phyloP scores from a whole-genome alignment of 2,113 vertebrate genomes.

The Neogobius melanostomus region DNA sequence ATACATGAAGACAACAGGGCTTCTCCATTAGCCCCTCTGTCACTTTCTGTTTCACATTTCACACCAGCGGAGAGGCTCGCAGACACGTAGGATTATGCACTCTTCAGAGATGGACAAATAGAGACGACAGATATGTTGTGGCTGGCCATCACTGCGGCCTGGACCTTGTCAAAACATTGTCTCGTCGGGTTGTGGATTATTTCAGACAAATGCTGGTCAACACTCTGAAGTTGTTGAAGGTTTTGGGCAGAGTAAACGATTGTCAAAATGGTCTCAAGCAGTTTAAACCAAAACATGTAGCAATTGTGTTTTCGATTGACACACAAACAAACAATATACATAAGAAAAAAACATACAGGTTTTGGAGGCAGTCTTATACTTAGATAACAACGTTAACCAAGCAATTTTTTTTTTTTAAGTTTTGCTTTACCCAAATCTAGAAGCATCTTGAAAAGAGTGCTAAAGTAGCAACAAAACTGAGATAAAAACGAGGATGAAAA shows the following conservation, averaged over 20 bases:
- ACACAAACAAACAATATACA: neutral
- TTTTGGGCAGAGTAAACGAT: constrained; percentile 7
- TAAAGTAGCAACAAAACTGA: no score
- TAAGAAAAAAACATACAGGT: no score
- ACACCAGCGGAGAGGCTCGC: constrained; percentile 40
- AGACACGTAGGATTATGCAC: constrained; percentile 69
- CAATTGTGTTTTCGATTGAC: neutral
- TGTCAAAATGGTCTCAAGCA: neutral
- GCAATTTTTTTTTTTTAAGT: no score
- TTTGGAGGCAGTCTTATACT: no score
- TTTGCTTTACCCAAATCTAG: no score
- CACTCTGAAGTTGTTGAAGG: constrained; percentile 14
- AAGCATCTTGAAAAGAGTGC: no score
- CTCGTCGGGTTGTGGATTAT: constrained; percentile 36
- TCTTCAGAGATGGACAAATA: constrained; percentile 65
- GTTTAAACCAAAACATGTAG: neutral
- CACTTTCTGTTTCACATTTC: constrained; percentile 61
- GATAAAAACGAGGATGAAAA: no score
- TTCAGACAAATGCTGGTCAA: constrained; percentile 26
- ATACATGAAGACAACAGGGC: constrained; percentile 51
- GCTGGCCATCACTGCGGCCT: constrained; percentile 56
- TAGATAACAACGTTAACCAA: no score
- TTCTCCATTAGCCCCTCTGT: constrained; percentile 64
- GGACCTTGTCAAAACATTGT: constrained; percentile 62
- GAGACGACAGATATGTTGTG: constrained; percentile 68